Evolutionary conservation across 2,888 invertebrate genomes (phyloP), one percentile per base, ranked within the genome.

Genomic region (Xanthia togata): DNA sequence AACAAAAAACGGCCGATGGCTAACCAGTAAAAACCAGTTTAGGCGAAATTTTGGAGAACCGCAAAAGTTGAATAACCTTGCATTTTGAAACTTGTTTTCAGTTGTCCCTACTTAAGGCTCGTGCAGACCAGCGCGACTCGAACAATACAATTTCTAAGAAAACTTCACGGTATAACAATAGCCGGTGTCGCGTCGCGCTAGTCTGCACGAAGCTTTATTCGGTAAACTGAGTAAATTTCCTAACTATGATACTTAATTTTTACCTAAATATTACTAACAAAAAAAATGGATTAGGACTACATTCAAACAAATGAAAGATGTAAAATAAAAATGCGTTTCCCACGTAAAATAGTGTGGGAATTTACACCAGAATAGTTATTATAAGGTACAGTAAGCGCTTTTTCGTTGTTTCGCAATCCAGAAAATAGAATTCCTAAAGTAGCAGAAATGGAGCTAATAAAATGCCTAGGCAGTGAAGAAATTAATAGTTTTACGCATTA

Each of bases 21-120:
- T n/a, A 14, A 50, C 41, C 17, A n/a, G 26, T 23, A 72, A 50
- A 72, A 85, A 79, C 68, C 31, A 41, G 78, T 82, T 63, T 2
- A n/a, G 35, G 14, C 53, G 31, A 64, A 82, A 78, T 79, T 76
- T 79, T 20, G 59, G n/a, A 70, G 50, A 57, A 35, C 6, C 38
- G 44, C 53, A 38, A 78, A 73, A 65, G 85, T 68, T 81, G 47
- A 83, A 78, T 38, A 82, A 85, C 77, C 81, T n/a, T 14, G n/a
- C 73, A 71, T 82, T 82, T 70, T 59, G 44, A 47, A 78, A 79
- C 71, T 47, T 41, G 75, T 75, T 63, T 73, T 60, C 31, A 14
- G 17, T 69, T 26, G 14, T n/a, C 35, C 17, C 17, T 5, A 3
- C 62, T 14, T n/a, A n/a, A n/a, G n/a, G n/a, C n/a, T n/a, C n/a